These are phyloP conservation scores for Kryphioiulus occultus DNA, from an alignment of 2,888 invertebrate genomes.

Conservation along the genomic window DNA sequence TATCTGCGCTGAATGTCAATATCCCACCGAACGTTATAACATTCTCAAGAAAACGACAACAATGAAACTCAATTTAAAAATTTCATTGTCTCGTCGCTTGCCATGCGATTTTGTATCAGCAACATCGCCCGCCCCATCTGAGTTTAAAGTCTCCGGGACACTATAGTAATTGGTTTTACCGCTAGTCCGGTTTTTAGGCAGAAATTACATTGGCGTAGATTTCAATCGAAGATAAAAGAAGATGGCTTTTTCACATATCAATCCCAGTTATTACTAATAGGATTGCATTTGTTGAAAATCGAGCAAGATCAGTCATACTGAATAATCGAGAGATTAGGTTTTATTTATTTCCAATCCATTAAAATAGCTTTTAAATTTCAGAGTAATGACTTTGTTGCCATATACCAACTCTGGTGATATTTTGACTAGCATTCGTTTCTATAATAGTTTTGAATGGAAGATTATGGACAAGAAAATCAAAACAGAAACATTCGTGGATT, in stretches of 20 bases:
- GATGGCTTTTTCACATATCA: background rate
- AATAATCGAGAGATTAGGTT: background rate
- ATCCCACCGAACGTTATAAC: background rate
- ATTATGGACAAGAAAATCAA: too few relatives aligned
- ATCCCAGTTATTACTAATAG: background rate
- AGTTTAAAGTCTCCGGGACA: background rate
- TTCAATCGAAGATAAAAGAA: background rate
- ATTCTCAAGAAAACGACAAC: background rate
- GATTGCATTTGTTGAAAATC: background rate
- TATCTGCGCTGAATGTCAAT: slow-evolving; percentile 2
- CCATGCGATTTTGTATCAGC: background rate
- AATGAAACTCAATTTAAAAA: slow-evolving; percentile 36
- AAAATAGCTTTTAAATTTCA: background rate
- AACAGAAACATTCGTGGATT: too few relatives aligned
- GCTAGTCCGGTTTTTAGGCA: background rate
- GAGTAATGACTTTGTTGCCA: slow-evolving; percentile 14
- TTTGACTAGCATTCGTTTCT: too few relatives aligned
- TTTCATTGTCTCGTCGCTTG: background rate
- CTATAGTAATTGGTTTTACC: slow-evolving; percentile 1
- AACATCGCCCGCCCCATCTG: background rate
- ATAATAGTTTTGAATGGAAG: too few relatives aligned
- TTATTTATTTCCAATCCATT: background rate
- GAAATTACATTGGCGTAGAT: background rate
- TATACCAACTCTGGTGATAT: background rate
- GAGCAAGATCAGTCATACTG: background rate